phyloP scores from a whole-genome alignment of 2,113 vertebrate species.

The Rhinolophus ferrumequinum region DNA sequence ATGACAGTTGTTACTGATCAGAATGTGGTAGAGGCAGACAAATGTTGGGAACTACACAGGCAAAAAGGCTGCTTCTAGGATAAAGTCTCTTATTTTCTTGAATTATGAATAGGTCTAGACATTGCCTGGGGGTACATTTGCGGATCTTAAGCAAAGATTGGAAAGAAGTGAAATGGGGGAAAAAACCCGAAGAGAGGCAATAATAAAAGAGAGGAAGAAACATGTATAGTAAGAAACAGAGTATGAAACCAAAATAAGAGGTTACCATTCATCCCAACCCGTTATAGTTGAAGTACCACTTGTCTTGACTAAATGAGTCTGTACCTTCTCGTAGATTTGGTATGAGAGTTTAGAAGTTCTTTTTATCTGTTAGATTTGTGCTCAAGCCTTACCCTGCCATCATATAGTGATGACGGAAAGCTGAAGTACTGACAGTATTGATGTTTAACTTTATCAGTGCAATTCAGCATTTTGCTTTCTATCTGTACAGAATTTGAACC shows the following conservation, averaged over 20 bases:
- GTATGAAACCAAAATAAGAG: neutral
- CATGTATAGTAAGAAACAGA: neutral
- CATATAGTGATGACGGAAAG: neutral
- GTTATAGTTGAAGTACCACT: neutral
- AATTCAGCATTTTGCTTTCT: slow-evolving; percentile 19
- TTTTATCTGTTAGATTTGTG: neutral
- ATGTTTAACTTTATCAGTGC: neutral
- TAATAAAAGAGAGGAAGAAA: slow-evolving; percentile 6
- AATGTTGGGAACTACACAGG: slow-evolving; percentile 1
- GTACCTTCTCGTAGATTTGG: neutral
- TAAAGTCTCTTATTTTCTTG: neutral
- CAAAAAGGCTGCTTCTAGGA: neutral
- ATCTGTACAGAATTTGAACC: slow-evolving; percentile 16
- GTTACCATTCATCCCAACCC: neutral
- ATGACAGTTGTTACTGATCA: neutral
- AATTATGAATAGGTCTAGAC: neutral
- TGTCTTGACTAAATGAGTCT: neutral
- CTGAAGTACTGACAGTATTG: neutral
- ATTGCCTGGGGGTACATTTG: neutral
- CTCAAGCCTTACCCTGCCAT: neutral
- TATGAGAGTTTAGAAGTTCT: slow-evolving; percentile 20
- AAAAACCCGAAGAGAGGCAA: neutral
- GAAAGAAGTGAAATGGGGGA: neutral
- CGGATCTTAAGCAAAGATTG: neutral
- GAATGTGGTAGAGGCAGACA: neutral